Evolutionary conservation across 2,888 invertebrate genomes (phyloP).

Genomic region (Cephus pygmeus): DNA sequence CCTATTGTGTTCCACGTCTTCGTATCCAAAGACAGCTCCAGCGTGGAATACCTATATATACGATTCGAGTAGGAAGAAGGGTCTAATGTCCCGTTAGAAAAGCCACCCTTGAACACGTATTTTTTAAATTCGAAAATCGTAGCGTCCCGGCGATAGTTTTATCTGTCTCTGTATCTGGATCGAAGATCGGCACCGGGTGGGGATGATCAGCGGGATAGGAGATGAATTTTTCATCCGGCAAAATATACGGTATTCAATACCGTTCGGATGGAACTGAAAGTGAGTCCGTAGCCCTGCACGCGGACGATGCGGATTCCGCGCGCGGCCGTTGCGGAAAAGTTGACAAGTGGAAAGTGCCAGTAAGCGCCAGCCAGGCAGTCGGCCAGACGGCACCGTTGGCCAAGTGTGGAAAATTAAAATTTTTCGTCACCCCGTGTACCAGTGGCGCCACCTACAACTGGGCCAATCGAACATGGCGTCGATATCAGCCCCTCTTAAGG

Average conservation of each 20-base stretch:
- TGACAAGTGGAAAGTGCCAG: neutral
- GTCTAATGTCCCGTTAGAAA: neutral
- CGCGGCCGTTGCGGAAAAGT: neutral
- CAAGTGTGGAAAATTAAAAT: neutral
- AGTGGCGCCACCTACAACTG: neutral
- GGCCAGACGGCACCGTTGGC: neutral
- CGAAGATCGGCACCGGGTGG: neutral
- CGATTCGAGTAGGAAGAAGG: neutral
- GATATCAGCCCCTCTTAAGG: neutral
- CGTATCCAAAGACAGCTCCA: neutral
- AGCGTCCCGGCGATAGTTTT: too few relatives aligned
- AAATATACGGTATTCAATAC: too few relatives aligned
- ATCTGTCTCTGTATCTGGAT: neutral
- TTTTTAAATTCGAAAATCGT: neutral
- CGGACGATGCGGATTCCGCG: too few relatives aligned
- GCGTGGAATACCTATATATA: neutral
- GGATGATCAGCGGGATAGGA: neutral
- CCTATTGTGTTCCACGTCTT: neutral
- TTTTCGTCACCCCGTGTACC: neutral
- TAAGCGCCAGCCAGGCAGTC: neutral
- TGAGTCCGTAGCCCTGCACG: neutral
- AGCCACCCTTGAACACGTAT: neutral
- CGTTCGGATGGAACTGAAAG: neutral
- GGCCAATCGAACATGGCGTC: neutral
- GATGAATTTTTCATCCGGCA: neutral